These are phyloP conservation scores for Panopea generosa DNA, from an alignment of 2,888 invertebrate genomes.

Conservation along the genomic window DNA sequence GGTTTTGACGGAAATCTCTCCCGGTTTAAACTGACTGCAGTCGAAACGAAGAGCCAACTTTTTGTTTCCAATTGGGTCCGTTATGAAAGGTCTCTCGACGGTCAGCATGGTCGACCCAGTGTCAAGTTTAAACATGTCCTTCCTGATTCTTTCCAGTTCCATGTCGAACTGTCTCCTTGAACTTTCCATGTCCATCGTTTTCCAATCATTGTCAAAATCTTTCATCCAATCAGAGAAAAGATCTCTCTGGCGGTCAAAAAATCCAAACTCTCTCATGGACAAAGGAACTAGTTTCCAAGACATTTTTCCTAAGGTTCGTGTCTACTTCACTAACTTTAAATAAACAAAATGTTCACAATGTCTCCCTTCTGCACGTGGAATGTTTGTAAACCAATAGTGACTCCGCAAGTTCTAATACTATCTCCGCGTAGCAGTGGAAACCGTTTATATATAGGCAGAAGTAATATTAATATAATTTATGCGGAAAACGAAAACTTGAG, in stretches of 20 bases:
- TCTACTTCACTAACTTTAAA: not conserved
- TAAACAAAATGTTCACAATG: too few relatives aligned
- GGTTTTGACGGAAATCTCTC: slow-evolving; percentile 99
- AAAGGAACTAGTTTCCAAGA: slow-evolving; percentile 60
- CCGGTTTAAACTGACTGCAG: slow-evolving; percentile 96
- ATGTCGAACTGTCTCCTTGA: slow-evolving; percentile 62
- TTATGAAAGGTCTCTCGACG: slow-evolving; percentile 73
- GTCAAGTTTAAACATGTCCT: slow-evolving; percentile 72
- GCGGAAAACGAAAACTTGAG: too few relatives aligned
- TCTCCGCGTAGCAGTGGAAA: too few relatives aligned
- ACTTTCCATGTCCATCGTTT: slow-evolving; percentile 49
- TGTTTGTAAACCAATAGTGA: too few relatives aligned
- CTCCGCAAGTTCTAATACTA: too few relatives aligned
- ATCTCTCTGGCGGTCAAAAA: slow-evolving; percentile 60
- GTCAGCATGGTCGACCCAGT: slow-evolving; percentile 64
- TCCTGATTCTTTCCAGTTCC: slow-evolving; percentile 69
- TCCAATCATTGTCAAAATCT: slow-evolving; percentile 63
- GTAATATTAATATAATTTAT: too few relatives aligned
- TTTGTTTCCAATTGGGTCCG: slow-evolving; percentile 91
- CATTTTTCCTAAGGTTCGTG: slow-evolving; percentile 21
- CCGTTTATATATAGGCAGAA: too few relatives aligned
- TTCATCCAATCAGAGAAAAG: slow-evolving; percentile 57
- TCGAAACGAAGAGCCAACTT: slow-evolving; percentile 97
- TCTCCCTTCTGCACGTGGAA: too few relatives aligned
- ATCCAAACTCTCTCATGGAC: slow-evolving; percentile 46